Evolutionary conservation across 2,888 invertebrate species (phyloP).

Genomic region (Hirtodrosophila histrioides): DNA sequence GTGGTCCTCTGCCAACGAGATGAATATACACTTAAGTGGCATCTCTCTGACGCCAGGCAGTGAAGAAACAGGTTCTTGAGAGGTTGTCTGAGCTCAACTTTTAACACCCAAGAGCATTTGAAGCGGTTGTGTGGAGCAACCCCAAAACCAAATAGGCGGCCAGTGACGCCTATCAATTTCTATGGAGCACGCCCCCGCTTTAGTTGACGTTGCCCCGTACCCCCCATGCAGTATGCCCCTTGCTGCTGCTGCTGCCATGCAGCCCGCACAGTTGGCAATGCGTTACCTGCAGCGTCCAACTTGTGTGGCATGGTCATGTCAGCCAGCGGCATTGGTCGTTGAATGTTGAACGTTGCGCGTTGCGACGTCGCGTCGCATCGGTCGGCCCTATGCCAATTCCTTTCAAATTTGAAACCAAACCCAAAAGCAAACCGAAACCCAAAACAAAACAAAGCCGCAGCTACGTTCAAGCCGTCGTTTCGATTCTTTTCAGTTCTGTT

Average conservation of each 20-base stretch:
- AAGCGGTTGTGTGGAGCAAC: conserved; percentile 4
- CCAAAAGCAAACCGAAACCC: conserved; percentile 15
- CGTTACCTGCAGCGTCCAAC: conserved; percentile 48
- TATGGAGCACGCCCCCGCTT: conserved; percentile 39
- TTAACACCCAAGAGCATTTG: conserved; percentile 35
- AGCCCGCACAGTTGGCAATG: conserved; percentile 8
- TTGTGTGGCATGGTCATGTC: conserved; percentile 72
- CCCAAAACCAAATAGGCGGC: conserved; percentile 19
- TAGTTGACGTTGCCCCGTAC: conserved; percentile 5
- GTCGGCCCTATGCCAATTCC: conserved; percentile 54
- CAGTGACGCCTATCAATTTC: conserved; percentile 54
- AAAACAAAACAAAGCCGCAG: conserved; percentile 42
- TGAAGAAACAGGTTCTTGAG: conserved; percentile 18
- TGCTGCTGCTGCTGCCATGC: background rate
- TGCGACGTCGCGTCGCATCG: background rate
- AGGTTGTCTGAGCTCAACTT: conserved; percentile 18
- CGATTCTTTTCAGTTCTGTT: conserved; percentile 33
- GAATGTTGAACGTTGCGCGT: no score
- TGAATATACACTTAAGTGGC: conserved; percentile 1
- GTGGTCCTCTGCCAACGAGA: no score
- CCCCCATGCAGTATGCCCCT: background rate
- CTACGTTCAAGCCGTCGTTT: background rate
- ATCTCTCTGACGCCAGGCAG: background rate
- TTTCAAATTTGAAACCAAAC: conserved; percentile 52
- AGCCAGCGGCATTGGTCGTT: conserved; percentile 52